A percentile compares a stretch with the other conserved stretches of the same genome.
phyloP scores from a whole-genome alignment of 2,797 vertebrate species.

The Spea hammondii region DNA sequence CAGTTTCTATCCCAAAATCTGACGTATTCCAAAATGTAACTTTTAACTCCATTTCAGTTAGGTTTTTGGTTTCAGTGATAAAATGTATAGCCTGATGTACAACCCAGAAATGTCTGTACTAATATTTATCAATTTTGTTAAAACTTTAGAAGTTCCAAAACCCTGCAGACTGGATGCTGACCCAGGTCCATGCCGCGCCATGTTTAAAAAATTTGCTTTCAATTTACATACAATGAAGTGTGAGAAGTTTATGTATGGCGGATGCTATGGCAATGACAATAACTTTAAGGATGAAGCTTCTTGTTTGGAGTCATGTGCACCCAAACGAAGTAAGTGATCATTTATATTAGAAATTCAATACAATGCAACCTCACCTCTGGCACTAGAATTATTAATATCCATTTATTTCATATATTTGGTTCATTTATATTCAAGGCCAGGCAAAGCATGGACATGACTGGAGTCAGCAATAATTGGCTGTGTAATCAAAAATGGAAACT shows the following conservation, averaged over 20 bases:
- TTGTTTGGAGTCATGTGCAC: constrained; percentile 80
- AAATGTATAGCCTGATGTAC: neutral
- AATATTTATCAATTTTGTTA: neutral
- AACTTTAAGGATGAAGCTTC: constrained; percentile 70
- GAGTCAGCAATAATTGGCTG: too few species aligned
- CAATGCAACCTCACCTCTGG: too few species aligned
- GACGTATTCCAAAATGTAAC: too few species aligned
- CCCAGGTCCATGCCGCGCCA: constrained; percentile 68
- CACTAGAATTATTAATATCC: too few species aligned
- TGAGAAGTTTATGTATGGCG: constrained; percentile 75
- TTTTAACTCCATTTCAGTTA: too few species aligned
- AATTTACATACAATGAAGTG: constrained; percentile 87
- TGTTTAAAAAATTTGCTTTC: constrained; percentile 75
- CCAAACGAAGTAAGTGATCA: constrained; percentile 71
- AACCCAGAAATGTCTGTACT: neutral
- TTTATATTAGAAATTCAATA: neutral
- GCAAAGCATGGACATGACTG: too few species aligned
- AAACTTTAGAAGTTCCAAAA: constrained; percentile 77
- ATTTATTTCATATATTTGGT: too few species aligned
- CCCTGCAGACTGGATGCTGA: constrained; percentile 77
- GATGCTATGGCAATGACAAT: constrained; percentile 78
- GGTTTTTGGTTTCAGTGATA: too few species aligned
- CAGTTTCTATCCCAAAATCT: too few species aligned
- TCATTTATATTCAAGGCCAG: too few species aligned
- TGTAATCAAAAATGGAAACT: too few species aligned